Percentiles rank a stretch among this genome's conserved stretches.
Conservation (phyloP, 2,888 invertebrate genomes). For the Athalia cordata region DNA sequence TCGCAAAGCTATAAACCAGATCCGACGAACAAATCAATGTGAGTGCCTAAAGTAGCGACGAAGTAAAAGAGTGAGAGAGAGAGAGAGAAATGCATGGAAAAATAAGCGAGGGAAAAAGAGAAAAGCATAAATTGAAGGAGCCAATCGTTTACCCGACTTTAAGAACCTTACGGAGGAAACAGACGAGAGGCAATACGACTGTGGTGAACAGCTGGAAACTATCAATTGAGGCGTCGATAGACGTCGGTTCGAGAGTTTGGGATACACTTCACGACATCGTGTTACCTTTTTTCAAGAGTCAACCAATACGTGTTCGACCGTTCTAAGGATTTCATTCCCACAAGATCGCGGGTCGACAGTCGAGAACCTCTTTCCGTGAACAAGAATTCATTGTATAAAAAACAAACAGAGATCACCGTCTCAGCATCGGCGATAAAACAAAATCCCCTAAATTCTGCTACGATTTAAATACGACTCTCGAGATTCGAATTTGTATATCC, state of each 20-base stretch:
- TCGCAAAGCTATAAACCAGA: constrained; percentile 44
- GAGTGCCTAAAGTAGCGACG: constrained; percentile 61
- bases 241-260: constrained; percentile 35
- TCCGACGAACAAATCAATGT: constrained; percentile 71
- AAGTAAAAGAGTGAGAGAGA: constrained; percentile 19
- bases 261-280: constrained; percentile 22
- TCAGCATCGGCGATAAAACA: no score
- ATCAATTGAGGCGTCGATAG: constrained; percentile 64
- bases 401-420: no score
- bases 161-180: constrained; percentile 35
- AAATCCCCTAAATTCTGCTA: no score
- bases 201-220: constrained; percentile 57
- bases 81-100: constrained; percentile 1
- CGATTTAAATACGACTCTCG: no score
- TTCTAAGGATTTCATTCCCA: constrained; percentile 9
- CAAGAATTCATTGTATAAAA: neutral
- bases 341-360: neutral
- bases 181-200: constrained; percentile 49
- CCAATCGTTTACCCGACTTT: constrained; percentile 58
- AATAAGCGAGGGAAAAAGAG: neutral
- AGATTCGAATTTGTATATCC: no score
- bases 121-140: constrained; percentile 46
- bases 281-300: neutral
- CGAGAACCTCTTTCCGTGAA: neutral
- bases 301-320: constrained; percentile 1